A percentile compares a stretch with the other conserved stretches of the same genome.
Conservation (phyloP, 2,797 vertebrate genomes). For the Staurois parvus region DNA sequence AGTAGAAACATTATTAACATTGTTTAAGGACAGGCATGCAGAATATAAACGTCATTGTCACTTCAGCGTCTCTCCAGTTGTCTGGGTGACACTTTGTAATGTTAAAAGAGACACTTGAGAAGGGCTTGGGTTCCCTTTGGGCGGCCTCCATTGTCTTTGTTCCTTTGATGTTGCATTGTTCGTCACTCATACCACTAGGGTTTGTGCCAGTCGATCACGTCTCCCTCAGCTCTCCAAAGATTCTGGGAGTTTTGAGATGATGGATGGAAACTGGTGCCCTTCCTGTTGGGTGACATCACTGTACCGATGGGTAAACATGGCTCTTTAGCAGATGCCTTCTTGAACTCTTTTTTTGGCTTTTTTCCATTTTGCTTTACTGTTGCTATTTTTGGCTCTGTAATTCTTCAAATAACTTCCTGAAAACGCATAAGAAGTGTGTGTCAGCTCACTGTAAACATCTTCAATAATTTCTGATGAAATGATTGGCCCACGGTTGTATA, state of each 20-base stretch:
- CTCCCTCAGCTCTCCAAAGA: neutral
- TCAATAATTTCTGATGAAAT: neutral
- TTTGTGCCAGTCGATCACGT: slow-evolving; percentile 40
- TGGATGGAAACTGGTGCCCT: slow-evolving; percentile 17
- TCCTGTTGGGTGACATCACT: slow-evolving; percentile 7
- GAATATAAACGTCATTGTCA: slow-evolving; percentile 11
- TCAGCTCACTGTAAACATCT: neutral
- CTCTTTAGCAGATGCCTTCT: neutral
- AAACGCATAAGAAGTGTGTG: neutral
- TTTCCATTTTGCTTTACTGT: neutral
- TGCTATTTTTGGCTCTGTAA: neutral
- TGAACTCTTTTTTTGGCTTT: neutral
- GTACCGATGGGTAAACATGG: neutral
- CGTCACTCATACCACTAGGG: slow-evolving; percentile 13
- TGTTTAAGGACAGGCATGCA: neutral
- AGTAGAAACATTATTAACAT: neutral
- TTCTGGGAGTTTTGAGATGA: neutral
- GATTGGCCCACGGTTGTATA: neutral
- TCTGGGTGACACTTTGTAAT: slow-evolving; percentile 34
- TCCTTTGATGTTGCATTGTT: slow-evolving; percentile 47
- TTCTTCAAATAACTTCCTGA: slow-evolving; percentile 46
- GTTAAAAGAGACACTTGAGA: slow-evolving; percentile 18
- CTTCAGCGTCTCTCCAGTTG: neutral
- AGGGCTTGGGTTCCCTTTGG: slow-evolving; percentile 8
- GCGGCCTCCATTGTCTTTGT: slow-evolving; percentile 15